Evolutionary conservation across 1,140 invertebrate species (phyloP).

Genomic region (Agraylea sexmaculata): DNA sequence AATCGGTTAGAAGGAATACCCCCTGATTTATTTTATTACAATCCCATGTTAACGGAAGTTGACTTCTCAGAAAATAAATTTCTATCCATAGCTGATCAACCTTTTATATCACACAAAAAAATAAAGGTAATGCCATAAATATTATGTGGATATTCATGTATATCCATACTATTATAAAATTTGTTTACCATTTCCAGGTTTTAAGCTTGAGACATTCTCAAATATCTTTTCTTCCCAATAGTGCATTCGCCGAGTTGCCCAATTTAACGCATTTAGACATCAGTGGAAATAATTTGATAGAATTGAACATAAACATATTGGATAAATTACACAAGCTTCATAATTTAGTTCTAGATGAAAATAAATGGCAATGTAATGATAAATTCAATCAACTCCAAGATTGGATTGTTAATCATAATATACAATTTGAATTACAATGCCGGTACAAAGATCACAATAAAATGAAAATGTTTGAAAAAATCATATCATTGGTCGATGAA

Average conservation of each 20-base stretch:
- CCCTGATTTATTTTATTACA: conserved; percentile 34
- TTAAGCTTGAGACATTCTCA: conserved; percentile 39
- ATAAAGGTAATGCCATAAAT: conserved; percentile 20
- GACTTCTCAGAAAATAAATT: conserved; percentile 38
- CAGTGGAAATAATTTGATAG: conserved; percentile 37
- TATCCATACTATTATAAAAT: conserved; percentile 2
- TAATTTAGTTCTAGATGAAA: conserved; percentile 32
- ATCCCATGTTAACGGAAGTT: conserved; percentile 26
- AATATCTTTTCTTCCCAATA: conserved; percentile 33
- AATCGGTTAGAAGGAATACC: conserved; percentile 31
- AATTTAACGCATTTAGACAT: conserved; percentile 38
- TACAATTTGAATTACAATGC: conserved; percentile 24
- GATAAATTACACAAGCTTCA: conserved; percentile 31
- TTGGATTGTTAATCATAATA: conserved; percentile 33
- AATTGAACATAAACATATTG: conserved; percentile 30
- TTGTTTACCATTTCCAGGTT: conserved; percentile 36
- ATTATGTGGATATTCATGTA: not conserved
- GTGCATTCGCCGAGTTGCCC: conserved; percentile 34
- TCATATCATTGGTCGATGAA: conserved; percentile 27
- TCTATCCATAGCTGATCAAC: conserved; percentile 31
- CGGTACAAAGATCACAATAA: conserved; percentile 19
- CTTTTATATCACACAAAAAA: conserved; percentile 32
- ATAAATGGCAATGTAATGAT: conserved; percentile 33
- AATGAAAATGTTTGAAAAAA: conserved; percentile 35
- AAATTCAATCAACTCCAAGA: conserved; percentile 29